Evolutionary conservation across 1,140 invertebrate genomes (phyloP).

Genomic region (Solenopsis invicta): DNA sequence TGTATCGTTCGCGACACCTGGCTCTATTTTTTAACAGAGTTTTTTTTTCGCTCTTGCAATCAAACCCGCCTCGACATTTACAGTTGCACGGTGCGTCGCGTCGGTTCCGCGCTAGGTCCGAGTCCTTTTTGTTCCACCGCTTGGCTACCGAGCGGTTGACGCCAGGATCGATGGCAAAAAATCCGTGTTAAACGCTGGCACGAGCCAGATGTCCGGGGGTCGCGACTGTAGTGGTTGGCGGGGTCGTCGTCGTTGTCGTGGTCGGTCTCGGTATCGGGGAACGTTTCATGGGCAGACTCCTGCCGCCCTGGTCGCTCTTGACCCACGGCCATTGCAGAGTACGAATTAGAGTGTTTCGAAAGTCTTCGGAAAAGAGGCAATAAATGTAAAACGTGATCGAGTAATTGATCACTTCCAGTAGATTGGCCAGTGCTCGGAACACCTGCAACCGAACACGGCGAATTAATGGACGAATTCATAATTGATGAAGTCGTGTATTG

Average conservation of each 20-base stretch:
- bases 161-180: constrained; percentile 42
- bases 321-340: constrained; percentile 89
- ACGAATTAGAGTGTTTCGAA: constrained; percentile 90
- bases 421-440: constrained; percentile 91
- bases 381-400: constrained; percentile 94
- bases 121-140: not conserved
- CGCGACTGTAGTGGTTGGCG: constrained; percentile 77
- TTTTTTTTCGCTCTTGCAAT: not conserved
- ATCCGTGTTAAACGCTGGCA: constrained; percentile 76
- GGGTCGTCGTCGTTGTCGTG: constrained; percentile 79
- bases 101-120: not conserved
- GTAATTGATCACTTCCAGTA: constrained; percentile 92
- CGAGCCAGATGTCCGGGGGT: constrained; percentile 78
- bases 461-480: constrained; percentile 51
- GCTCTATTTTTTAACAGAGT: not conserved
- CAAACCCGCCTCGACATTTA: constrained; percentile 7
- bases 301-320: constrained; percentile 65
- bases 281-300: constrained; percentile 75
- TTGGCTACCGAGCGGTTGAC: constrained; percentile 40
- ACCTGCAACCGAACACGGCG: constrained; percentile 86
- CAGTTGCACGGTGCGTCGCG: not conserved
- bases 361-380: constrained; percentile 92
- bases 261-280: constrained; percentile 78
- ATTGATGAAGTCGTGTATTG: constrained; percentile 41
- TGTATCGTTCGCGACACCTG: not conserved